phyloP scores from a whole-genome alignment of 1,140 invertebrate species.

The Bombus vancouverensis region DNA sequence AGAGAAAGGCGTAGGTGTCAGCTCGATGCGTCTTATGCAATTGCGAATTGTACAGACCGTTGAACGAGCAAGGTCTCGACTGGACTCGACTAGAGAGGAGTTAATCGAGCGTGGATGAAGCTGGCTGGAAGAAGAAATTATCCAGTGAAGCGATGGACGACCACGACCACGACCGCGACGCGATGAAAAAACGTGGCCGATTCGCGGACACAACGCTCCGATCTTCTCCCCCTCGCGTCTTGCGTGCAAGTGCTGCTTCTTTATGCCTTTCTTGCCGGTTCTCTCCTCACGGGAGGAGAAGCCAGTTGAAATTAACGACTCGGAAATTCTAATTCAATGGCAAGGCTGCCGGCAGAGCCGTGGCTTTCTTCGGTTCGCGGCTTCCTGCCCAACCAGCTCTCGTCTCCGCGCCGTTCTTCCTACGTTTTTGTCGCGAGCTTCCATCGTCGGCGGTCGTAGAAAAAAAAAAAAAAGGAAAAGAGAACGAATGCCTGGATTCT shows the following conservation, averaged over 20 bases:
- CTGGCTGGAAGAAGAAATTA: slow-evolving; percentile 57
- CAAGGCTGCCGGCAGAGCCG: slow-evolving; percentile 57
- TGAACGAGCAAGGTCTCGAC: slow-evolving; percentile 56
- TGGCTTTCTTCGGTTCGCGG: slow-evolving; percentile 56
- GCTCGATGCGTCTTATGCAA: slow-evolving; percentile 35
- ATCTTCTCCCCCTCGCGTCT: background rate
- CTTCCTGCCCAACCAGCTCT: slow-evolving; percentile 28
- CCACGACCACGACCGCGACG: background rate
- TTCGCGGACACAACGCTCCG: background rate
- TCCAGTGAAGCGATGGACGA: background rate
- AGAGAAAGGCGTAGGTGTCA: slow-evolving; percentile 5
- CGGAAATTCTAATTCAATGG: slow-evolving; percentile 72
- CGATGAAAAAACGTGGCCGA: slow-evolving; percentile 1
- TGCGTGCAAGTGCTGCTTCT: slow-evolving; percentile 1
- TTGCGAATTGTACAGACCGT: slow-evolving; percentile 38
- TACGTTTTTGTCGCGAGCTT: slow-evolving; percentile 28
- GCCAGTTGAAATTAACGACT: slow-evolving; percentile 67
- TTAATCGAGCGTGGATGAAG: slow-evolving; percentile 67
- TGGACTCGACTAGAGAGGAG: slow-evolving; percentile 34
- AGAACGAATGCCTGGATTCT: background rate
- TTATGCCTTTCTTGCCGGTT: slow-evolving; percentile 32
- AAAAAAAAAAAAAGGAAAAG: background rate
- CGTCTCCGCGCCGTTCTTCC: slow-evolving; percentile 20
- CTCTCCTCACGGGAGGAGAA: slow-evolving; percentile 11
- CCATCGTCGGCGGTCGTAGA: background rate